phyloP scores from a whole-genome alignment of 1,140 invertebrate genomes.

The Philaenus spumarius region DNA sequence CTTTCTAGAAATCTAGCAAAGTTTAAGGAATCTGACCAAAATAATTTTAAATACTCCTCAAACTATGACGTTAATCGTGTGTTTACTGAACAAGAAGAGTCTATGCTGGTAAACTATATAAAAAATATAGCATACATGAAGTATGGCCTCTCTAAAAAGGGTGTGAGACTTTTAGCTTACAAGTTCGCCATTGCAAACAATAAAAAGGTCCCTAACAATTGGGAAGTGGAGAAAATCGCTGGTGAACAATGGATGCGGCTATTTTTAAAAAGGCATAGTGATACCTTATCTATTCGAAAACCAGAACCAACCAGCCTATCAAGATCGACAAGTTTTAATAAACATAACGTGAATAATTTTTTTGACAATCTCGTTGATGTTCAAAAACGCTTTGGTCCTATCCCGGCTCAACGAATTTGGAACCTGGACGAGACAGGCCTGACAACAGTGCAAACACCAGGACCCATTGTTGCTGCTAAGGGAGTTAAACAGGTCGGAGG shows the following conservation, averaged over 20 bases:
- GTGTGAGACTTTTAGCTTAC: neutral
- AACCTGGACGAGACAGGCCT: conserved; percentile 34
- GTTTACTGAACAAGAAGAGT: neutral
- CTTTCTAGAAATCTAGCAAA: neutral
- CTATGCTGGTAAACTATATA: neutral
- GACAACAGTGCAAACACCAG: conserved; percentile 25
- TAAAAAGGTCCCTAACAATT: neutral
- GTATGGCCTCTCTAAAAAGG: neutral
- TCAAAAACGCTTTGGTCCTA: neutral
- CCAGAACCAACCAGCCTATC: no score
- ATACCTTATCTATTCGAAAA: conserved; percentile 32
- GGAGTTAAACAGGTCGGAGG: conserved; percentile 36
- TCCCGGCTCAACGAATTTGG: conserved; percentile 26
- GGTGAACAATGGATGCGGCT: no score
- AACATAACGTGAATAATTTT: conserved; percentile 35
- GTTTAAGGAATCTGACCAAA: neutral
- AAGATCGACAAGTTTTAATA: no score
- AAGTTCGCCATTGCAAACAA: neutral
- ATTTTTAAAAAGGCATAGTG: conserved; percentile 32
- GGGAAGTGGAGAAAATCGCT: conserved; percentile 21
- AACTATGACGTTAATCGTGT: neutral
- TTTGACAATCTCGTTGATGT: conserved; percentile 34
- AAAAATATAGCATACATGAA: neutral
- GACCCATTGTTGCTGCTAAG: conserved; percentile 29
- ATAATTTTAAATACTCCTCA: neutral